Percentiles rank a stretch among this genome's conserved stretches.
These are phyloP conservation scores for Aegotheles bennettii DNA, from an alignment of 2,113 vertebrate genomes.

Conservation along the genomic window DNA sequence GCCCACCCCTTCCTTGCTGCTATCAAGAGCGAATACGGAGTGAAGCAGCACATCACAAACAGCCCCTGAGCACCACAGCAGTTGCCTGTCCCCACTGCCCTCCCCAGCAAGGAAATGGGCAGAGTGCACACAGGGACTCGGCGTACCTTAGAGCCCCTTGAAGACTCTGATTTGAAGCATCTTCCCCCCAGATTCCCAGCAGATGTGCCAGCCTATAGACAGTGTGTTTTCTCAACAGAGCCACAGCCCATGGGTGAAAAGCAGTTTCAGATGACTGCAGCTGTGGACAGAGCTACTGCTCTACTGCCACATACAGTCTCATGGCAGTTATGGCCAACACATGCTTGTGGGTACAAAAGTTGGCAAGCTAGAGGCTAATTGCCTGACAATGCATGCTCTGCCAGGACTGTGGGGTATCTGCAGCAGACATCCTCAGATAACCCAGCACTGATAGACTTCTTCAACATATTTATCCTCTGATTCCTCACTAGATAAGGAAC, in stretches of 20 bases:
- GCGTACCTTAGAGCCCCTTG: not conserved
- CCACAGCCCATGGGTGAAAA: not conserved
- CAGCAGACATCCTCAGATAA: not conserved
- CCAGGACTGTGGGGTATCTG: not conserved
- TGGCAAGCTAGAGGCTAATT: not conserved
- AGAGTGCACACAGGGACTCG: not conserved
- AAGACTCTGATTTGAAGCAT: not conserved
- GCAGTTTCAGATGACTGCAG: not conserved
- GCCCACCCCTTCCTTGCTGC: not conserved
- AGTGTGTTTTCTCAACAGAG: not conserved
- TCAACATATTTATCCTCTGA: not conserved
- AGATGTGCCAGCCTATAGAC: not conserved
- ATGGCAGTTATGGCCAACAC: not conserved
- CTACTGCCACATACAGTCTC: not conserved
- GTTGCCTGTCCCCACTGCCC: not conserved
- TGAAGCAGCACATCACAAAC: rapidly evolving
- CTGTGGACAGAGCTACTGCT: not conserved
- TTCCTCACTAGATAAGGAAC: conserved; percentile 1
- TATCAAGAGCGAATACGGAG: not conserved
- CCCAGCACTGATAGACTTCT: not conserved
- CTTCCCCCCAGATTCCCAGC: not conserved
- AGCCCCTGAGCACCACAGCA: not conserved
- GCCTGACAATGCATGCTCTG: not conserved
- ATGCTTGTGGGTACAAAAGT: not conserved
- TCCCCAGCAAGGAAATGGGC: not conserved